A percentile compares a stretch with the other conserved stretches of the same genome.
phyloP scores from a whole-genome alignment of 2,113 vertebrate species.

The Verasper variegatus region DNA sequence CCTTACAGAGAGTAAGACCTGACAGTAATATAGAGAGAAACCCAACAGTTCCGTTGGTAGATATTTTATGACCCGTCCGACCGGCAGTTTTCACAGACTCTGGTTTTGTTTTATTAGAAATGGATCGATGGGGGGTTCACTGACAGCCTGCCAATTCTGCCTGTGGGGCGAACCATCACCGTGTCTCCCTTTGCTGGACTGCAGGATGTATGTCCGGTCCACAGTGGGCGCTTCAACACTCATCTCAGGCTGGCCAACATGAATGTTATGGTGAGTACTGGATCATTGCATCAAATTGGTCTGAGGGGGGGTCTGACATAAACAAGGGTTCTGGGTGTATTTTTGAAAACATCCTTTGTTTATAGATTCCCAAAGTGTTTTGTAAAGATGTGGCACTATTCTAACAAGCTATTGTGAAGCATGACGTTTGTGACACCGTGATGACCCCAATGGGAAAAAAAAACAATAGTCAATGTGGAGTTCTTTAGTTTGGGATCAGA shows the following conservation, averaged over 20 bases:
- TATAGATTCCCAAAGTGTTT: too few species aligned
- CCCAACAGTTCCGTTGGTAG: background rate
- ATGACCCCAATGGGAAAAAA: too few species aligned
- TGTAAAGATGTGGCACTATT: too few species aligned
- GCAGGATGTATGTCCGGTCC: constrained; percentile 87
- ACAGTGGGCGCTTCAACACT: constrained; percentile 73
- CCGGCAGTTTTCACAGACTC: background rate
- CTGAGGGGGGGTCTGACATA: too few species aligned
- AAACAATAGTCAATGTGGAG: too few species aligned
- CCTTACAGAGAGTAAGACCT: background rate
- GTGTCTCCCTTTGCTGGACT: constrained; percentile 89
- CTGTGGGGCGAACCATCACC: constrained; percentile 87
- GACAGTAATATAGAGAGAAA: background rate
- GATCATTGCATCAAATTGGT: too few species aligned
- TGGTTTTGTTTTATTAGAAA: constrained; percentile 73
- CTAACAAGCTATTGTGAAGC: too few species aligned
- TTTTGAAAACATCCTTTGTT: too few species aligned
- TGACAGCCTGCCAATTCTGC: constrained; percentile 88
- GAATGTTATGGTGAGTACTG: constrained; percentile 83
- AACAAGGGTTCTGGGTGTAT: too few species aligned
- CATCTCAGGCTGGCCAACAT: constrained; percentile 86
- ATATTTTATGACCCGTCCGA: background rate
- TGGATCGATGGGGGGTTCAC: constrained; percentile 93
- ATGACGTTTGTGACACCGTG: too few species aligned
- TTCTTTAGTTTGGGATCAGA: too few species aligned